phyloP scores from a whole-genome alignment of 2,113 vertebrate genomes.

The Hippocampus barbouri region DNA sequence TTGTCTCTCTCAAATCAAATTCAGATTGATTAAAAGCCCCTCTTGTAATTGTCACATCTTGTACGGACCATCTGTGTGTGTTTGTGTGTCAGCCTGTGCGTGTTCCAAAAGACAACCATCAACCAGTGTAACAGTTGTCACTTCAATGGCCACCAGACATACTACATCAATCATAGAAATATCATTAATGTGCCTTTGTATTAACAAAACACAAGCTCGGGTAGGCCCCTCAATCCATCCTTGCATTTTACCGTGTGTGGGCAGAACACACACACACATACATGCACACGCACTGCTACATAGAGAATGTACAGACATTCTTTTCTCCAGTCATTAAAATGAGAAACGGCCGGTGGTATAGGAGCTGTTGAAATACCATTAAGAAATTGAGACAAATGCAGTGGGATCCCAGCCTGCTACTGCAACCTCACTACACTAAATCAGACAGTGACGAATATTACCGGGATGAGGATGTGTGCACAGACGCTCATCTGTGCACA shows the following conservation, averaged over 20 bases:
- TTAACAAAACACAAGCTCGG: conserved; percentile 36
- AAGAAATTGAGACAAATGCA: conserved; percentile 80
- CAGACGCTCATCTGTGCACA: conserved; percentile 24
- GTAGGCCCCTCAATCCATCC: conserved; percentile 25
- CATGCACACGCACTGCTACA: conserved; percentile 9
- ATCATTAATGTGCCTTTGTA: conserved; percentile 47
- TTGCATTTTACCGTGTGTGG: conserved; percentile 6
- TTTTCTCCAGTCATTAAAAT: conserved; percentile 76
- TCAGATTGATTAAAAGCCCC: conserved; percentile 71
- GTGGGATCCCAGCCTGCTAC: conserved; percentile 57
- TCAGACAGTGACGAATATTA: conserved; percentile 75
- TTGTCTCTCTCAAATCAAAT: conserved; percentile 50
- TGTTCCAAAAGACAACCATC: conserved; percentile 47
- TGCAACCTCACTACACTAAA: conserved; percentile 66
- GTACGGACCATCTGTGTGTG: conserved; percentile 51
- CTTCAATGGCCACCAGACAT: conserved; percentile 49
- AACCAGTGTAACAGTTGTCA: conserved; percentile 50
- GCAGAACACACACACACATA: conserved; percentile 1
- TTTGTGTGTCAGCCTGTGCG: conserved; percentile 22
- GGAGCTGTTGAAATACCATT: conserved; percentile 78
- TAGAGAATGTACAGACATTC: conserved; percentile 35
- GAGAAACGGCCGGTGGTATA: conserved; percentile 71
- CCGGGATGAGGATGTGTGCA: conserved; percentile 32
- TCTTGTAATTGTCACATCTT: conserved; percentile 70
- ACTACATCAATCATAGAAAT: conserved; percentile 54